Evolutionary conservation across 2,797 vertebrate genomes (phyloP), one percentile per base, ranked within the genome.

Genomic region (Amazona ochrocephala): DNA sequence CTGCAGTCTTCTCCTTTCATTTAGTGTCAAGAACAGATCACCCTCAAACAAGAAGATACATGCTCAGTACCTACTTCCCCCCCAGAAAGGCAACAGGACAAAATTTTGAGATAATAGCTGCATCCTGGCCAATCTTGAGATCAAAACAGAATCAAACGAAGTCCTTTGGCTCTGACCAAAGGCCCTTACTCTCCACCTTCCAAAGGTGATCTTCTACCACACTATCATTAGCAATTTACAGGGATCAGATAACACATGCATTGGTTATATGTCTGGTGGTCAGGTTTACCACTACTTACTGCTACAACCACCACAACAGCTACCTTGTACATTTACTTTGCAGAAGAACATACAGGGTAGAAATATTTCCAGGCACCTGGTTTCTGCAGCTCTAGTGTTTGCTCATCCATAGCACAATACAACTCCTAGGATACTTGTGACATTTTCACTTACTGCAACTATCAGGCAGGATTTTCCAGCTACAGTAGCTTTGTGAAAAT

Each of bases 391-490:
- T 76, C 54, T 62, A 22, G 10, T 44, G 45, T 86, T 81, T 87
- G 50, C 30, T 78, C 37, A 61, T 75, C 58, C 60, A 34, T 45
- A 83, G 30, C 34, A 39, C 12, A 53, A 68, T 3, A 29, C 0
- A 1, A 34, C 50, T 92, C 34, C 37, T 22, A 81, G 6, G 47
- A 91, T 48, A 73, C 39, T 37, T 61, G 34, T 48, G 82, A 85
- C 73, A 92, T 91, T 94, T 86, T 67, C 53, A 84, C 81, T 84
- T 85, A 62, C 32, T 83, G 54, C 0, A 2, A 84, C 82, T 29
- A 47, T 58, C 48, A 81, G 14, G 44, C 16, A 87, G 26, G 19
- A 68, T 62, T 90, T 87, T 26, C 29, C 47, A 92, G 39, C 32
- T 68, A 61, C 23, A 47, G 10, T 9, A 20, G 53, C 78, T 85